Evolutionary conservation across 2,888 invertebrate genomes (phyloP), one percentile per base, ranked within the genome.

Genomic region (Tenthredo mesomela): DNA sequence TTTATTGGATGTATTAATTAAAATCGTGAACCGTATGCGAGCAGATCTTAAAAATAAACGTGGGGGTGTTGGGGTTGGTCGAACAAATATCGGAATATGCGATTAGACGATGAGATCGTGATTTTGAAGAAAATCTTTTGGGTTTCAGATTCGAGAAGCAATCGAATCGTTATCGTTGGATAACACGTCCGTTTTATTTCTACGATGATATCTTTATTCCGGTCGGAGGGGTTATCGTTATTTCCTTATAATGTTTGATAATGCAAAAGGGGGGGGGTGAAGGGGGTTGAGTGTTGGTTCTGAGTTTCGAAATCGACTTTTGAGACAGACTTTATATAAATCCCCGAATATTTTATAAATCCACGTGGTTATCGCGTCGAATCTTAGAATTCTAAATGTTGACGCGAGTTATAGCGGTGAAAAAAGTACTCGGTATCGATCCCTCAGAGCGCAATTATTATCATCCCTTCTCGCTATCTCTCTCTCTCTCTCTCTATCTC

Each of bases 121-220:
- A n/a, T 54, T 54, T n/a, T 1, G 0, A 25, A 37, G 37, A 70
- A 40, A 25, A 25, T 12, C 21, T 21, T 1, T 6, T n/a, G 6
- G n/a, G 6, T n/a, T n/a, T 54, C 7, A 12, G 40, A 10, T 9
- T 43, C 0, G 10, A 3, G 37, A 78, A 78, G 58, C 78, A 37
- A 58, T 78, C 78, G 78, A 78, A 33, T 78, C 78, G 78, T 78
- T 78, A 78, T 78, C 78, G 78, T 37, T 54, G 78, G 37, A n/a
- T n/a, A n/a, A 78, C 54, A 78, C 78, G 78, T 78, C 78, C 78
- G 33, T 78, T 78, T 54, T 54, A 78, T 54, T 58, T 25, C 21
- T 29, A 15, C 10, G 0, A 29, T n/a, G 43, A 47, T 40, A 75
- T 40, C 43, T 47, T 75, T 21, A 25, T 25, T 47, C 21, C 25